Evolutionary conservation across 2,797 vertebrate species (phyloP).

Genomic region (Rhabdomys pumilio): DNA sequence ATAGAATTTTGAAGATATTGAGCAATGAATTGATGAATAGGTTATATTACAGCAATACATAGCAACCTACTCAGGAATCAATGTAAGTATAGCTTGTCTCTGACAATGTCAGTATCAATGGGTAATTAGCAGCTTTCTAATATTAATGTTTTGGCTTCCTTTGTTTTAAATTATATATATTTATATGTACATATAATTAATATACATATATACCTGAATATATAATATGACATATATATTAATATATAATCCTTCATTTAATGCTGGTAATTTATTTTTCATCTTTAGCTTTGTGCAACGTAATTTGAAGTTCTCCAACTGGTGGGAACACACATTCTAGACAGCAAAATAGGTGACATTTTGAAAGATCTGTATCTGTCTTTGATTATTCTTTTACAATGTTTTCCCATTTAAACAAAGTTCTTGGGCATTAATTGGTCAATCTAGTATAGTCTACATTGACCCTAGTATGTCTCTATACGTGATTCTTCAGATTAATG

Average conservation of each 20-base stretch:
- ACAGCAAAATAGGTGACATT: slow-evolving; percentile 83
- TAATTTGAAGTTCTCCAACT: slow-evolving; percentile 87
- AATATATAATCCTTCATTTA: slow-evolving; percentile 90
- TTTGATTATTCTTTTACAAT: slow-evolving; percentile 93
- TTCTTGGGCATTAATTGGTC: slow-evolving; percentile 94
- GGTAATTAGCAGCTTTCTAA: slow-evolving; percentile 91
- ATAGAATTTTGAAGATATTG: slow-evolving; percentile 86
- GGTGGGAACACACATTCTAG: slow-evolving; percentile 89
- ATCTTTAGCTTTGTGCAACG: slow-evolving; percentile 83
- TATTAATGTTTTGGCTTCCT: slow-evolving; percentile 91
- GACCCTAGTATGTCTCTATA: slow-evolving; percentile 90
- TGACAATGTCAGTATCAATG: slow-evolving; percentile 88
- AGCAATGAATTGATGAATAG: slow-evolving; percentile 88
- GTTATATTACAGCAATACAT: slow-evolving; percentile 86
- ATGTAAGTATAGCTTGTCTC: slow-evolving; percentile 91
- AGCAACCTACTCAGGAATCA: slow-evolving; percentile 88
- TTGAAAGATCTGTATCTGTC: slow-evolving; percentile 89
- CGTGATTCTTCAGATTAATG: slow-evolving; percentile 90
- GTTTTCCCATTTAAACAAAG: slow-evolving; percentile 89
- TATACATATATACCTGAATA: slow-evolving; percentile 27
- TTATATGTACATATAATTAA: not conserved
- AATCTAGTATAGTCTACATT: slow-evolving; percentile 89
- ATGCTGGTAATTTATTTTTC: slow-evolving; percentile 77
- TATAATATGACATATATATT: not conserved
- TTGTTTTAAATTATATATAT: slow-evolving; percentile 88